These are phyloP conservation scores for Apodemia mormo DNA, from an alignment of 2,888 invertebrate species.

Conservation along the genomic window DNA sequence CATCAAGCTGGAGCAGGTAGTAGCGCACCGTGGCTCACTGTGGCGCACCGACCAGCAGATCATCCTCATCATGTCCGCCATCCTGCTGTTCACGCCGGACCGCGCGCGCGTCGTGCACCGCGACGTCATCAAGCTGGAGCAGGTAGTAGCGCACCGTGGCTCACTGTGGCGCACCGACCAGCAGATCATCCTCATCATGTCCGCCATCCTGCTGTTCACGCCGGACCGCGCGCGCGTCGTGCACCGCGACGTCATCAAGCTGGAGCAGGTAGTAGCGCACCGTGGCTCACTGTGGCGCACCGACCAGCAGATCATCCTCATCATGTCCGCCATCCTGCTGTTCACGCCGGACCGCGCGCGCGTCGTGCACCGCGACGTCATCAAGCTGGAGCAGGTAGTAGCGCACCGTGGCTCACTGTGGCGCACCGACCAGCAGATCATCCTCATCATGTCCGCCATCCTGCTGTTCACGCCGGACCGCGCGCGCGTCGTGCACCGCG, in stretches of 20 bases:
- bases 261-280: slow-evolving; percentile 84
- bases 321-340: too few species aligned
- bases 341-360: slow-evolving; percentile 87
- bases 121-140: slow-evolving; percentile 92
- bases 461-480: too few species aligned
- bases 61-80: too few species aligned
- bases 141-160: slow-evolving; percentile 63
- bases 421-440: too few species aligned
- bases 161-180: not conserved
- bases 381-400: slow-evolving; percentile 89
- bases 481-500: too few species aligned
- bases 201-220: slow-evolving; percentile 45
- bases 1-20: slow-evolving; percentile 90
- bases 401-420: not conserved
- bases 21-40: not conserved
- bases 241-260: slow-evolving; percentile 91
- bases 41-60: not conserved
- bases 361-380: slow-evolving; percentile 91
- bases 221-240: slow-evolving; percentile 90
- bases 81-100: slow-evolving; percentile 80
- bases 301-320: not conserved
- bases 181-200: too few species aligned
- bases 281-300: not conserved
- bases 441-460: too few species aligned
- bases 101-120: slow-evolving; percentile 90